These are phyloP conservation scores for Crocallis elinguaria DNA, from an alignment of 2,888 invertebrate species.

Conservation along the genomic window DNA sequence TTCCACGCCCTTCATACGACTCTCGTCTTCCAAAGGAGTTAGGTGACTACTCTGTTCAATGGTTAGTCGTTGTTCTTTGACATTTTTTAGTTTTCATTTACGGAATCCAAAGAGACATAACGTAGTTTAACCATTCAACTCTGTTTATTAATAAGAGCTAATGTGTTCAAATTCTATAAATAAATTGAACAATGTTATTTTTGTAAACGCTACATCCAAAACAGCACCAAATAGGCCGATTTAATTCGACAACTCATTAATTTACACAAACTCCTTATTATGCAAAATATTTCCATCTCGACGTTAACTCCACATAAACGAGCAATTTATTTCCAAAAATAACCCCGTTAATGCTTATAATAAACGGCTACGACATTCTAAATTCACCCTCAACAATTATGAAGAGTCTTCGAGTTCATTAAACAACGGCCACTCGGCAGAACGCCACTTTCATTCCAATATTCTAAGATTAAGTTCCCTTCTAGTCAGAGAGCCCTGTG, in stretches of 20 bases:
- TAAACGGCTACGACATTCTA: conserved; percentile 55
- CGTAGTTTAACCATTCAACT: no score
- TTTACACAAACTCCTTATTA: conserved; percentile 11
- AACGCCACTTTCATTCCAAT: conserved; percentile 30
- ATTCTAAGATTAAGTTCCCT: conserved; percentile 34
- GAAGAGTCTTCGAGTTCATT: conserved; percentile 72
- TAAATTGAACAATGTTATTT: no score
- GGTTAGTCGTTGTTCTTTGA: no score
- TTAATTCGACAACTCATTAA: conserved; percentile 19
- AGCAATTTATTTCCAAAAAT: conserved; percentile 51
- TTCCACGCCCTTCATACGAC: no score
- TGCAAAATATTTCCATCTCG: conserved; percentile 29
- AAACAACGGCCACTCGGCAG: conserved; percentile 50
- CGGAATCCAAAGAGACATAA: no score
- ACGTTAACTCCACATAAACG: conserved; percentile 35
- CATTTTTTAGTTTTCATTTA: no score
- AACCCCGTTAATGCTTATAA: conserved; percentile 61
- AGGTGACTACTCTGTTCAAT: no score
- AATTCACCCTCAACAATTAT: conserved; percentile 62
- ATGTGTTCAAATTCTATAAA: no score
- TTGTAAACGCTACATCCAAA: no score
- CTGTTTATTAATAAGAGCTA: no score
- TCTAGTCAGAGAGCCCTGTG: conserved; percentile 20
- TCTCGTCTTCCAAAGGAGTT: no score
- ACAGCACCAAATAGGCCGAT: neutral